phyloP scores from a whole-genome alignment of 2,888 invertebrate genomes.

The Amorpha juglandis region DNA sequence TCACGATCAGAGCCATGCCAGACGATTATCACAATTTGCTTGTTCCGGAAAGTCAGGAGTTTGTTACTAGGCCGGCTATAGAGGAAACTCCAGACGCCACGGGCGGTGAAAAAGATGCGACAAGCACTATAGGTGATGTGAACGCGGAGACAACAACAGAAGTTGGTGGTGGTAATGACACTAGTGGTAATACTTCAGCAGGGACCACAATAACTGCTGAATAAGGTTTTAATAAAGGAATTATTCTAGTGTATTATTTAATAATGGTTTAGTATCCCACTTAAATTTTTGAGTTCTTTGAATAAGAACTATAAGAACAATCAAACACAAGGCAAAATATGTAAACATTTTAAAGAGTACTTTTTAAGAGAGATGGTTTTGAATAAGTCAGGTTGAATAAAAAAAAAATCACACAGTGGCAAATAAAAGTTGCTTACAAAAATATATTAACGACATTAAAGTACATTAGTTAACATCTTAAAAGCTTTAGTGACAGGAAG shows the following conservation, averaged over 20 bases:
- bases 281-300: neutral
- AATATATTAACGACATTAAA: no score
- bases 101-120: neutral
- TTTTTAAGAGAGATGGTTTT: no score
- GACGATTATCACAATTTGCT: slow-evolving; percentile 48
- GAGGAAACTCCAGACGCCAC: neutral
- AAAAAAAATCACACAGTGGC: no score
- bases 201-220: neutral
- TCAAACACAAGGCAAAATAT: no score
- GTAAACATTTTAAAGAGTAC: no score
- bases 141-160: neutral
- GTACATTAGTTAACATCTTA: no score
- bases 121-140: neutral
- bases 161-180: neutral
- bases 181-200: slow-evolving; percentile 1
- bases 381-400: no score
- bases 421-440: no score
- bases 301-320: no score
- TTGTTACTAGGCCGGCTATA: neutral
- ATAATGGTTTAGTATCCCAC: neutral
- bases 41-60: neutral
- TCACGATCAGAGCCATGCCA: slow-evolving; percentile 48
- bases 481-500: no score
- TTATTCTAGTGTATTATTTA: neutral
- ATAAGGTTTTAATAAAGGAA: neutral